Base-by-base conservation (phyloP, 1,140 invertebrate species). In the Orchesella cincta region DNA sequence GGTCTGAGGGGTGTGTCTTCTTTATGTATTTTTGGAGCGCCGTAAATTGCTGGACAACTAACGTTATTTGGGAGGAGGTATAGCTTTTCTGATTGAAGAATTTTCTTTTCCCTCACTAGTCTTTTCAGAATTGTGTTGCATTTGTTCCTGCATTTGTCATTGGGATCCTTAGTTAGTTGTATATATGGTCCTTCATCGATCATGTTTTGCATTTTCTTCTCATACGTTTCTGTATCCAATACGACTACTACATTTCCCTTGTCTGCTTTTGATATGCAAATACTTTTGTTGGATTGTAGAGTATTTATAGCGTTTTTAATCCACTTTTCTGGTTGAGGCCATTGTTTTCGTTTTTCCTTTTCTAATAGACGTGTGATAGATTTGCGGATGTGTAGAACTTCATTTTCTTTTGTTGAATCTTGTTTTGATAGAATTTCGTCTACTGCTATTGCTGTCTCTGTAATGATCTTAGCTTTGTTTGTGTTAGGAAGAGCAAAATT, bases 21-120 rank as follows among this genome's bases (percentile, higher is more conserved):
- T 78, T 84, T 83, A 28, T 84, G 83, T 3, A 83, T 82, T 80
- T 84, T 84, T 29, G 82, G 82, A 20, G 81, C 39, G 14, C 81
- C 82, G 34, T 80, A 82, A 23, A 82, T 74, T 70, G 26, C 74
- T 52, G 80, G 80, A 73, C 62, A 57, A 18, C 23, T 57, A 5
- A 23, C 3, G 5, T 5, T 23, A 14, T 16, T 26, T 57, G 54
- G 54, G 26, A 57, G 12, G 5, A 14, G 54, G 14, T 12, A 16
- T 23, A n/a, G 8, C 12, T 57, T 23, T 57, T 57, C 54, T n/a
- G 54, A 18, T 26, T n/a, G n/a, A n/a, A n/a, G n/a, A n/a, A 57
- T n/a, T 23, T 14, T 5, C 26, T 57, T 16, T 23, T 8, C 23
- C 5, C 26, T 23, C 8, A 14, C 8, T n/a, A 57, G 54, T 5